Evolutionary conservation across 1,140 invertebrate species (phyloP).

Genomic region (Orussus abietinus): DNA sequence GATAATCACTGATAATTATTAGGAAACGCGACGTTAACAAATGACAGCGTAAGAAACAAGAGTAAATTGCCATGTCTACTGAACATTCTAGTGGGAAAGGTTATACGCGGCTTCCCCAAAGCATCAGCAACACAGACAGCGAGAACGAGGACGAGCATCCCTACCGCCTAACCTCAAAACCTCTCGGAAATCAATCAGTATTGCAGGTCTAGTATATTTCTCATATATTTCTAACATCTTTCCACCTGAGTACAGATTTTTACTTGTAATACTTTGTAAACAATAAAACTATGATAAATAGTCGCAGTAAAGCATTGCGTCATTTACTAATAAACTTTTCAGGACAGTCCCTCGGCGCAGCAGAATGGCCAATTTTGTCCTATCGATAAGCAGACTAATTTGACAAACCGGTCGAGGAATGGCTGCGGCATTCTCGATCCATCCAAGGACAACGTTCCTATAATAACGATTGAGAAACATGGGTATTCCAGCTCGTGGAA

Average conservation of each 20-base stretch:
- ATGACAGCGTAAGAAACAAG: no score
- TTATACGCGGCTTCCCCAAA: slow-evolving; percentile 69
- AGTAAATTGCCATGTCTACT: slow-evolving; percentile 27
- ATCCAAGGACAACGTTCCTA: slow-evolving; percentile 57
- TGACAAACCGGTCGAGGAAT: slow-evolving; percentile 32
- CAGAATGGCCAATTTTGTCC: slow-evolving; percentile 43
- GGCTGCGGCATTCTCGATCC: slow-evolving; percentile 36
- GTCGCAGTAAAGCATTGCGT: no score
- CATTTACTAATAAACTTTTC: neutral
- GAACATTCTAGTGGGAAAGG: slow-evolving; percentile 35
- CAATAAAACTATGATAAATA: slow-evolving; percentile 3
- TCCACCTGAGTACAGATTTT: neutral
- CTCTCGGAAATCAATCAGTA: slow-evolving; percentile 7
- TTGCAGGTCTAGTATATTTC: slow-evolving; percentile 5
- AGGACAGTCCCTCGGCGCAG: slow-evolving; percentile 28
- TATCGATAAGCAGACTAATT: slow-evolving; percentile 41
- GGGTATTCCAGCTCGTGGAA: slow-evolving; percentile 56
- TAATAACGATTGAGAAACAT: slow-evolving; percentile 58
- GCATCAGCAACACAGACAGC: slow-evolving; percentile 69
- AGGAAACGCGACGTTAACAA: no score
- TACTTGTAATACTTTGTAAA: slow-evolving; percentile 5
- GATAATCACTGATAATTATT: no score
- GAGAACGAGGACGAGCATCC: slow-evolving; percentile 60
- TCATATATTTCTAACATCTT: neutral
- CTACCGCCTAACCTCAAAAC: slow-evolving; percentile 10